A percentile compares a stretch with the other conserved stretches of the same genome.
These are phyloP conservation scores for Trachymyrmex septentrionalis DNA, from an alignment of 1,140 invertebrate species.

Conservation along the genomic window DNA sequence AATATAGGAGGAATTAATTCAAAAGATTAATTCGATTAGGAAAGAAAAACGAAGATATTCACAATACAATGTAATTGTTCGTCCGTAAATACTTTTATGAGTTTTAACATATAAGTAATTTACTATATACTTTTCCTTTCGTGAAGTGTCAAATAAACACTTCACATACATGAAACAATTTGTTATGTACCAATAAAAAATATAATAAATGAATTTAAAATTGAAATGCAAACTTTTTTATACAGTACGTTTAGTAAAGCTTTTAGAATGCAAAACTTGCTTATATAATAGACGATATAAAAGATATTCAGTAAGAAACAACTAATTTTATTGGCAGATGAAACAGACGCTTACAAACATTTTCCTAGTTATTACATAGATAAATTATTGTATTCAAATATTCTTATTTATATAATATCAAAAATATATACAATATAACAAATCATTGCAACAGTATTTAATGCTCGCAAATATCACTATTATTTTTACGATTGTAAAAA, in stretches of 20 bases:
- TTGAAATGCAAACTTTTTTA: slow-evolving; percentile 15
- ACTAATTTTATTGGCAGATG: not conserved
- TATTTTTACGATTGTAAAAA: not conserved
- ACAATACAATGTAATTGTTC: not conserved
- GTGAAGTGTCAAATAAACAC: not conserved
- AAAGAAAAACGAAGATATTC: not conserved
- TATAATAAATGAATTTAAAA: slow-evolving; percentile 63
- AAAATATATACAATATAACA: not conserved
- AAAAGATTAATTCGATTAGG: slow-evolving; percentile 15
- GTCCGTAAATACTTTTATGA: slow-evolving; percentile 39
- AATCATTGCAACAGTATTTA: not conserved
- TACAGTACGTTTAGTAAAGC: not conserved
- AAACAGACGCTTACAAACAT: not conserved
- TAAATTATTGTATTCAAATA: not conserved
- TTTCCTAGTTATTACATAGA: not conserved
- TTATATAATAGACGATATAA: slow-evolving; percentile 9
- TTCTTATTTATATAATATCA: not conserved
- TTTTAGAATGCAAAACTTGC: too few species aligned
- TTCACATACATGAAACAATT: slow-evolving; percentile 66
- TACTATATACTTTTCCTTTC: slow-evolving; percentile 45
- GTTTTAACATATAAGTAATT: slow-evolving; percentile 41
- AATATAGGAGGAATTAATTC: not conserved
- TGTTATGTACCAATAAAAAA: slow-evolving; percentile 47
- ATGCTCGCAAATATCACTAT: not conserved
- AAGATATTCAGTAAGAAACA: not conserved